Percentiles rank a stretch among this genome's conserved stretches.
Evolutionary conservation across 2,113 vertebrate species (phyloP).

Genomic region (Microtus richardsoni): DNA sequence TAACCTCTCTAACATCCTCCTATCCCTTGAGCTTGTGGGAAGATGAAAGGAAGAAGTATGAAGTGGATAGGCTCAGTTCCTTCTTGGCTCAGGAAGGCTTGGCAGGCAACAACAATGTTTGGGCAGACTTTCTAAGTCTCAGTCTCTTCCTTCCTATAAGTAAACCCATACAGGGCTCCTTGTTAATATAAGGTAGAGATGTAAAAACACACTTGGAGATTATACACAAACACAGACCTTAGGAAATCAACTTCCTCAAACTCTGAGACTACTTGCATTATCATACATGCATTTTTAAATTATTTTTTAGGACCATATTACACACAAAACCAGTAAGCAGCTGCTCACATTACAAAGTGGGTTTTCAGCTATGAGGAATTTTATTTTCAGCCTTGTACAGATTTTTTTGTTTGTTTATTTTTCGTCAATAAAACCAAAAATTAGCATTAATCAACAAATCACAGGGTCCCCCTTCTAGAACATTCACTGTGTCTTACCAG

Average conservation of each 20-base stretch:
- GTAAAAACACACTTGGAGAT: background rate
- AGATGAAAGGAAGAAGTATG: background rate
- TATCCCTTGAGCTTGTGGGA: background rate
- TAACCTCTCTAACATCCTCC: background rate
- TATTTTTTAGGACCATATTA: background rate
- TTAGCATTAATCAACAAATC: conserved; percentile 37
- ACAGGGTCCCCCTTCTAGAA: background rate
- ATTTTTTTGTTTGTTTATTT: background rate
- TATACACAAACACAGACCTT: background rate
- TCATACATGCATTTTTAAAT: background rate
- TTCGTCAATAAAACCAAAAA: conserved; percentile 37
- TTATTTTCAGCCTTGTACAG: background rate
- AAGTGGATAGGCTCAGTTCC: background rate
- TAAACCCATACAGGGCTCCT: background rate
- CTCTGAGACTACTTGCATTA: background rate
- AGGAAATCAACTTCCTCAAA: background rate
- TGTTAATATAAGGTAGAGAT: background rate
- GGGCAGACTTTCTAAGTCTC: background rate
- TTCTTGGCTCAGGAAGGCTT: background rate
- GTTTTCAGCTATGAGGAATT: background rate
- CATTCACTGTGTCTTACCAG: conserved; percentile 17
- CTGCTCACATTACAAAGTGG: background rate
- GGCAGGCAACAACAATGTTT: background rate
- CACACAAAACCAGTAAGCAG: background rate
- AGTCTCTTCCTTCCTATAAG: background rate